Evolutionary conservation across 1,140 invertebrate genomes (phyloP), one percentile per base, ranked within the genome.

Genomic region (Holotrichia oblita): DNA sequence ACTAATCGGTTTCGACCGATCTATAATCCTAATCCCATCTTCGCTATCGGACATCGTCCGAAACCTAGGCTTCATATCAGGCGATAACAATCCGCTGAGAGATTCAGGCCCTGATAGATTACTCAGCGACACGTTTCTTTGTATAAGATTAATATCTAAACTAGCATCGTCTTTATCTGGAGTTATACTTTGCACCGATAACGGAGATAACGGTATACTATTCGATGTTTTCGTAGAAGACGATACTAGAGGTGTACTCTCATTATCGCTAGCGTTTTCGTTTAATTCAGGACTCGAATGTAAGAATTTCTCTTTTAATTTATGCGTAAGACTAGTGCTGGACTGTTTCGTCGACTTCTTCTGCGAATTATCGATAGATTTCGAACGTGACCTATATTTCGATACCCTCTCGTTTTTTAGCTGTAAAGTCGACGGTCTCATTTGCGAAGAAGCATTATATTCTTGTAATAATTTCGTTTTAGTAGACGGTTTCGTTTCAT

Each of bases 221-320:
- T 81, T 82, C 14, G 79, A 80, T 41, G 80, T 82, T 10, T 83
- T 81, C 9, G 85, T 83, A 10, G 78, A 64, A 9, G 86, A 84
- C 0, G 85, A 86, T 8, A 84, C 82, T n/a, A 88, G 75, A 12
- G 87, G 87, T 1, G 86, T 87, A 78, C 86, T 87, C 79, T 88
- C 87, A 76, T 87, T 86, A 80, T 87, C 87, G 73, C 85, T 87
- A 10, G 78, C 79, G 40, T 78, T 73, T 17, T 86, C 84, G 61
- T 85, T 85, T 64, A 85, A 78, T 42, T 86, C 85, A 0, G 85
- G 82, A 76, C 82, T 81, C 0, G 85, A 87, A 27, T 87, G 85
- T 2, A 89, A 82, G 0, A 89, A 77, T 72, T 87, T 87, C 17
- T 89, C 88, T 77, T 87, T 89, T 0, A 88, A 41, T 69, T 86